Evolutionary conservation across 64 coral and sea anemone genomes (phyloP), one percentile per base, ranked within the genome.

Genomic region (Montipora cactus): DNA sequence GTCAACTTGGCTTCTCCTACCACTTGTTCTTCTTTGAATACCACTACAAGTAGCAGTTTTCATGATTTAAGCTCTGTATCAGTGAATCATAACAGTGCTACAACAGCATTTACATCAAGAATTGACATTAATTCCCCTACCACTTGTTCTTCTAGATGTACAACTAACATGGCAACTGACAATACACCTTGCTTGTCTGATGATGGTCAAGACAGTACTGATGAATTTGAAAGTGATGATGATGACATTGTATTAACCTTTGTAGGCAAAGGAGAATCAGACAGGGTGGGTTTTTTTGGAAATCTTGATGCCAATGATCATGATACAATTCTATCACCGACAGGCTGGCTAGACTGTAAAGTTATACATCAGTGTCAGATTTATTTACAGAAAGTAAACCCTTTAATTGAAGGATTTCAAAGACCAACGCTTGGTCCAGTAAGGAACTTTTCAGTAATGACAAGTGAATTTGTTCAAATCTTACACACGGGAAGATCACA

Each of bases 141-240:
- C 59, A 64, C 59, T 64, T 64, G 14, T 64, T 15, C 59, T 10
- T 64, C 59, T 64, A 59, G 48, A 81, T 81, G 79, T 81, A 81
- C 80, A 83, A 62, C 50, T 62, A 61, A 21, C 80, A 83, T 83
- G 80, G 61, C 46, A 19, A 62, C 80, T 62, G 23, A 83, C 53
- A 83, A 83, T 64, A 64, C 0, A 64, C 59, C 8, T 64, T 64
- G 59, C 59, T 64, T 64, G 59, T 64, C 52, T 57, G 19, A 81
- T 55, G 47, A 81, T 81, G 49, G 49, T 81, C 47, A 81, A 81
- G 79, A 81, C 49, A 81, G 79, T 81, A 81, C 52, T 81, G 79
- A 81, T 81, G 49, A 81, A 81, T 81, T 81, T 81, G 79, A 81
- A 81, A 80, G 79, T 81, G 49, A 81, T 81, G 79, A 81, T 81